These are phyloP conservation scores for Busseola fusca DNA, from an alignment of 2,888 invertebrate genomes.

Conservation along the genomic window DNA sequence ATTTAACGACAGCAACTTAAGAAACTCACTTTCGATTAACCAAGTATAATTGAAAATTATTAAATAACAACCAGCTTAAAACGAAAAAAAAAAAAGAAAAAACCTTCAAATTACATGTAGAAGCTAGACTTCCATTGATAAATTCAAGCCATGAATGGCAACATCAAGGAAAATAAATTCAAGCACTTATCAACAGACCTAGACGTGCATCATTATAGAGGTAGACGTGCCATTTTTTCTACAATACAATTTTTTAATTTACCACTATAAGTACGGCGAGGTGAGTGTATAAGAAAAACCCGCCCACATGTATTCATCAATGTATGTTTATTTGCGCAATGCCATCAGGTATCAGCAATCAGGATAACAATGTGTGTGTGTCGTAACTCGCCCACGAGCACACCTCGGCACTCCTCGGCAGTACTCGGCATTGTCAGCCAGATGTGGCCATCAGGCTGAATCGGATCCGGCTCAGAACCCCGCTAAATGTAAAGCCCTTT, in stretches of 20 bases:
- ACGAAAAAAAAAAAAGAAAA: constrained; percentile 12
- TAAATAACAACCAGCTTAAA: constrained; percentile 9
- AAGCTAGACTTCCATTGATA: constrained; percentile 42
- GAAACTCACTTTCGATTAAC: background rate
- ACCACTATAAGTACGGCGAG: constrained; percentile 33
- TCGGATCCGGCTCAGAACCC: constrained; percentile 44
- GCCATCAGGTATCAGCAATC: constrained; percentile 57
- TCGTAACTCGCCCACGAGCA: constrained; percentile 69
- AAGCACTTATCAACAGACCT: constrained; percentile 8
- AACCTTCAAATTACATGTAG: constrained; percentile 22
- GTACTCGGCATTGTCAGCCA: constrained; percentile 54
- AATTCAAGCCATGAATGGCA: constrained; percentile 32
- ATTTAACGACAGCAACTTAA: background rate
- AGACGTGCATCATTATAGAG: background rate
- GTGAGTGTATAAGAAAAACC: constrained; percentile 54
- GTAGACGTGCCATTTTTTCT: constrained; percentile 1
- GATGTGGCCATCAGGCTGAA: constrained; percentile 54
- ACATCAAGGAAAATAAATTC: constrained; percentile 26
- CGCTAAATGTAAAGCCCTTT: constrained; percentile 52
- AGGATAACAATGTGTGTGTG: constrained; percentile 74
- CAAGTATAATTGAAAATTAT: background rate
- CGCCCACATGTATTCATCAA: constrained; percentile 61
- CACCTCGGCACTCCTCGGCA: constrained; percentile 53
- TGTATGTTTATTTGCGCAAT: constrained; percentile 60
- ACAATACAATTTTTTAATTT: constrained; percentile 46